Percentiles rank a stretch among this genome's conserved stretches.
phyloP scores from a whole-genome alignment of 2,888 invertebrate genomes.

The Ornithoptera priamus region DNA sequence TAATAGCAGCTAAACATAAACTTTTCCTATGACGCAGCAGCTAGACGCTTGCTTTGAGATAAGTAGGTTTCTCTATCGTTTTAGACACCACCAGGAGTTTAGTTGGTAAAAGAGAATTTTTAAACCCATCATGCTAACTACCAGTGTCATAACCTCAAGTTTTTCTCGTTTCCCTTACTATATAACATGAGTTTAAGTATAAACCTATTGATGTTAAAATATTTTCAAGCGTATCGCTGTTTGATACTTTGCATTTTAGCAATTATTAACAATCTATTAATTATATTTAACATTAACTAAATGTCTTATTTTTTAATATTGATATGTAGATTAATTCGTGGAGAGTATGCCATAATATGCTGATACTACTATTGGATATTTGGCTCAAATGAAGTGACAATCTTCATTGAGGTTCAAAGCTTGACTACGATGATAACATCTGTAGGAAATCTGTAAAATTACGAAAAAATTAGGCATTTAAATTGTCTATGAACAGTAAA shows the following conservation, averaged over 20 bases:
- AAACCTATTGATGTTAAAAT: background rate
- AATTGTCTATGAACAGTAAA: no score
- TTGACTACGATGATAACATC: no score
- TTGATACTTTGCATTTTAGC: background rate
- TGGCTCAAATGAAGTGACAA: background rate
- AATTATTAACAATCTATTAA: background rate
- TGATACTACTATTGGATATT: background rate
- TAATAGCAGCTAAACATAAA: no score
- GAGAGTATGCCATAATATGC: background rate
- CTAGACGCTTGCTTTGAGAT: background rate
- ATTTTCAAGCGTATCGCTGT: background rate
- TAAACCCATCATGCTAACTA: background rate
- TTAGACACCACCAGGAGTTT: background rate
- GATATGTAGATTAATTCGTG: background rate
- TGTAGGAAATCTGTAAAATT: no score
- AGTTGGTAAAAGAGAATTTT: background rate
- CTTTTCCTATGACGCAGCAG: background rate
- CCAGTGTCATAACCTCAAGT: background rate
- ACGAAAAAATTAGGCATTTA: no score
- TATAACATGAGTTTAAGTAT: background rate
- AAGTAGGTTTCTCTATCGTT: background rate
- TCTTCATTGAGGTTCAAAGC: background rate
- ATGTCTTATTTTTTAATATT: background rate
- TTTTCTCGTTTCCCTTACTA: no score
- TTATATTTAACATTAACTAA: background rate